Conservation (phyloP, 1,140 invertebrate genomes). For the Condylostylus longicornis region DNA sequence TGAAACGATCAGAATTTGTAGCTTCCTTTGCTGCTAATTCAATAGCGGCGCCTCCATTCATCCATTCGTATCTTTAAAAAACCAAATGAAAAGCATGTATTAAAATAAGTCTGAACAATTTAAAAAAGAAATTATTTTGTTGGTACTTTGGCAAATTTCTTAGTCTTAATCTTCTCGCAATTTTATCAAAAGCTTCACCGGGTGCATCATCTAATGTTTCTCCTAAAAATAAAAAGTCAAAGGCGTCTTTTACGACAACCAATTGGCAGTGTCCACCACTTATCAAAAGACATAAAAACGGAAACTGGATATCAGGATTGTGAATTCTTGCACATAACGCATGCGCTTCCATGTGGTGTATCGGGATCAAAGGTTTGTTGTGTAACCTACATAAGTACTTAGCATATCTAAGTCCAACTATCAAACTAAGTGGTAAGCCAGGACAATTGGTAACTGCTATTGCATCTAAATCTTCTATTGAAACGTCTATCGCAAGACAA, state of each 20-base stretch:
- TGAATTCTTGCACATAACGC: conserved; percentile 73
- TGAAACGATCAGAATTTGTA: conserved; percentile 42
- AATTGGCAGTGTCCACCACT: conserved; percentile 87
- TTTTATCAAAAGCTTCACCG: conserved; percentile 84
- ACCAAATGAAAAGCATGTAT: too few species aligned
- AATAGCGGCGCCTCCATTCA: conserved; percentile 72
- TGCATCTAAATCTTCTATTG: conserved; percentile 65
- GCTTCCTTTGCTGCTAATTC: conserved; percentile 63
- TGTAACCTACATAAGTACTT: conserved; percentile 53
- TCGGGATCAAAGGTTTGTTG: conserved; percentile 78
- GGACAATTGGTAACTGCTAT: conserved; percentile 83
- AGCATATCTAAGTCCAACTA: conserved; percentile 72
- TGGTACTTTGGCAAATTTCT: conserved; percentile 59
- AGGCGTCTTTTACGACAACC: conserved; percentile 55
- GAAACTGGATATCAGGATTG: conserved; percentile 58
- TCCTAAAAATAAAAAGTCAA: conserved; percentile 68
- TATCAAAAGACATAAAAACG: conserved; percentile 75
- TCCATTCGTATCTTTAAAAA: too few species aligned
- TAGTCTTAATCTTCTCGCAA: conserved; percentile 71
- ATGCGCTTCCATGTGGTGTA: conserved; percentile 99
- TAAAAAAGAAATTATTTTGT: too few species aligned
- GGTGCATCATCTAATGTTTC: conserved; percentile 69
- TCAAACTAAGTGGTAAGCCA: conserved; percentile 60
- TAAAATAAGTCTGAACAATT: too few species aligned
- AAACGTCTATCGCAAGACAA: conserved; percentile 48